These are phyloP conservation scores for Asobara japonica DNA, from an alignment of 1,140 invertebrate species.

Conservation along the genomic window DNA sequence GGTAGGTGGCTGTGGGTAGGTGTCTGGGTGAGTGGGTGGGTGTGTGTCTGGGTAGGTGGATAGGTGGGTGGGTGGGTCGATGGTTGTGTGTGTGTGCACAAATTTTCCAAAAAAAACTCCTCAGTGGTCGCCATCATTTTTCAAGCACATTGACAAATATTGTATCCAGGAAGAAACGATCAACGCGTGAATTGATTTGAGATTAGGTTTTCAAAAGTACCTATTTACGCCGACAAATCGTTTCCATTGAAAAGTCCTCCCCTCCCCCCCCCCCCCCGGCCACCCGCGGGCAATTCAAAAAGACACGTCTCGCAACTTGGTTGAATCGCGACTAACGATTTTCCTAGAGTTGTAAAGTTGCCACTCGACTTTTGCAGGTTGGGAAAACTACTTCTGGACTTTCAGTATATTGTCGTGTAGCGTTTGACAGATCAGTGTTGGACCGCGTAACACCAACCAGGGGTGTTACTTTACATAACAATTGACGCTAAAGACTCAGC, in stretches of 20 bases:
- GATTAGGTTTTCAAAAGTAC: background rate
- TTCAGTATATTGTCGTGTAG: background rate
- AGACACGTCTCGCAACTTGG: constrained; percentile 30
- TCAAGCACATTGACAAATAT: too few relatives aligned
- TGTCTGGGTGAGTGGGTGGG: too few relatives aligned
- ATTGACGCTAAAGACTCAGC: constrained; percentile 66
- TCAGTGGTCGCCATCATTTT: too few relatives aligned
- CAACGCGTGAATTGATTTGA: background rate
- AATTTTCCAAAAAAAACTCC: too few relatives aligned
- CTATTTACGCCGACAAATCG: background rate
- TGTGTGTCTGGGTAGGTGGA: too few relatives aligned
- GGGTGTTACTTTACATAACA: constrained; percentile 67
- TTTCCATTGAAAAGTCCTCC: background rate
- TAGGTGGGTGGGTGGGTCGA: too few relatives aligned
- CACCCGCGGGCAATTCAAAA: constrained; percentile 11
- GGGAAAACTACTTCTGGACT: constrained; percentile 24
- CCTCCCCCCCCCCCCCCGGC: too few relatives aligned
- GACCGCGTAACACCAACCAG: constrained; percentile 30
- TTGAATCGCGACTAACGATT: constrained; percentile 41
- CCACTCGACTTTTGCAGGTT: constrained; percentile 12
- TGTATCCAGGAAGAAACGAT: background rate
- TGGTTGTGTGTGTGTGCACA: too few relatives aligned
- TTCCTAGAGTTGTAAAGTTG: constrained; percentile 29
- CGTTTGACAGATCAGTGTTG: constrained; percentile 8
- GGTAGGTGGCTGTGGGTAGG: too few relatives aligned